Conservation (phyloP, 2,888 invertebrate genomes). For the Spodoptera exigua region DNA sequence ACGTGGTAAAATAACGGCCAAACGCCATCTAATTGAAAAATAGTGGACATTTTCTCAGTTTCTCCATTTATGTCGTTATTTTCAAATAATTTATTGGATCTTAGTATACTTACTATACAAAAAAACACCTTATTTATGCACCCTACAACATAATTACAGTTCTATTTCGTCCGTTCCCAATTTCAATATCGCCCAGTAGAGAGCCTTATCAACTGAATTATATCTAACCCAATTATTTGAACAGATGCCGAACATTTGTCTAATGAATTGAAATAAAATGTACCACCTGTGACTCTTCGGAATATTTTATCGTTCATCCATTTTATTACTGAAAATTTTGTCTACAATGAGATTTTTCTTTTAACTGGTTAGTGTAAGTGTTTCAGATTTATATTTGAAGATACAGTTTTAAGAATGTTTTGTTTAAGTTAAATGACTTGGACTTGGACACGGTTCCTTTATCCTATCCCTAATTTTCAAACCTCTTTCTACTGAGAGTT, state of each 20-base stretch:
- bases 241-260: slow-evolving; percentile 64
- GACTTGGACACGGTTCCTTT: too few species aligned
- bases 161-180: slow-evolving; percentile 25
- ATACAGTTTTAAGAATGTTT: not conserved
- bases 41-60: too few species aligned
- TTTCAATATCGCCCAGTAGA: slow-evolving; percentile 40
- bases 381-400: not conserved
- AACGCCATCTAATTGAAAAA: slow-evolving; percentile 3
- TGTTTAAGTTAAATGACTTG: not conserved
- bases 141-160: slow-evolving; percentile 15
- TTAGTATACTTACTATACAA: too few species aligned
- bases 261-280: slow-evolving; percentile 66
- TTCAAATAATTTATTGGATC: too few species aligned
- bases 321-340: slow-evolving; percentile 44
- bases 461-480: too few species aligned
- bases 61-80: too few species aligned
- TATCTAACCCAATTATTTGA: slow-evolving; percentile 62
- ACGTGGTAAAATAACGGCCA: too few species aligned
- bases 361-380: not conserved
- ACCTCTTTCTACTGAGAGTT: too few species aligned
- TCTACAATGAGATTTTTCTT: slow-evolving; percentile 23
- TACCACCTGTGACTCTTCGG: slow-evolving; percentile 53
- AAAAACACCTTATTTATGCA: slow-evolving; percentile 2
- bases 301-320: slow-evolving; percentile 48
- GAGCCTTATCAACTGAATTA: slow-evolving; percentile 34